Base-by-base conservation (phyloP, 1,140 invertebrate genomes). In the Holotrichia oblita region DNA sequence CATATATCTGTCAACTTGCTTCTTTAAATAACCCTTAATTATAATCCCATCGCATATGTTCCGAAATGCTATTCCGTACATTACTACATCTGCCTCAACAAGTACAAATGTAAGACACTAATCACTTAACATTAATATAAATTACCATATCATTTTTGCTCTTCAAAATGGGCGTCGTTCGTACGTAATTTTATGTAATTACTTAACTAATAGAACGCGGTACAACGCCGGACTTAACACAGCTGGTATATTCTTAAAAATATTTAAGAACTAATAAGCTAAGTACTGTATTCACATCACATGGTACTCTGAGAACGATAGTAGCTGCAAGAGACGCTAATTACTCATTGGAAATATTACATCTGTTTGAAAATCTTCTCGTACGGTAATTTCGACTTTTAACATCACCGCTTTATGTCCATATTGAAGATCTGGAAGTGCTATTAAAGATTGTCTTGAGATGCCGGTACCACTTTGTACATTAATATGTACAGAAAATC, bases 41-140 rank as follows among this genome's bases (percentile, higher is more conserved):
- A 55, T 55, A 55, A 55, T 55, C n/a, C 48, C 48, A 55, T 55
- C 12, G 48, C 48, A 17, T 55, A 55, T 55, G 48, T 55, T 17
- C 48, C 17, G 48, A 17, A 55, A 55, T 55, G 17, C 48, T 55
- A 14, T 48, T 48, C 48, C 48, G 6, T 55, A 55, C 48, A 17
- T 55, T n/a, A 17, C 17, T 55, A 55, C 48, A 55, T 55, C 48
- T 55, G 48, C 48, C n/a, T n/a, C n/a, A n/a, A n/a, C n/a, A 48
- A 48, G 44, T 48, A 48, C 44, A 48, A 48, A n/a, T 48, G 44
- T 48, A 48, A 48, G 44, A 48, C 44, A 48, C 44, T 48, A 48
- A 48, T 48, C 44, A 48, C 44, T 48, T 48, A 48, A 48, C 44
- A 48, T 48, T 12, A 48, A 48, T 48, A 48, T 48, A 48, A 48